Base-by-base conservation (phyloP, 1,140 invertebrate species). In the Zaprionus nigranus region DNA sequence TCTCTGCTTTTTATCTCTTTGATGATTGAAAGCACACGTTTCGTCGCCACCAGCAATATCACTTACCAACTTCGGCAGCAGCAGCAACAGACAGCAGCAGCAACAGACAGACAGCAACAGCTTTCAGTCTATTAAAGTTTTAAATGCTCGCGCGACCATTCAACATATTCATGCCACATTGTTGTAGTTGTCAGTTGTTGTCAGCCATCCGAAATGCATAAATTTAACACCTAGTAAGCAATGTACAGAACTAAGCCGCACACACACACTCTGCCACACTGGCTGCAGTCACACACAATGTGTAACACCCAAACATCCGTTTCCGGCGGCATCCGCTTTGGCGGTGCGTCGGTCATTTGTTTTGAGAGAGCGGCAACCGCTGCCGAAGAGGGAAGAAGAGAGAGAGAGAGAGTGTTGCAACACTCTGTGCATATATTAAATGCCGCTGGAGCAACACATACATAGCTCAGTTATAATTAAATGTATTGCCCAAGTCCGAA, bases 221-320 rank as follows among this genome's bases (percentile, higher is more conserved):
- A 90, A 88, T 88, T 88, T 88, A 88, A 90, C 85, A 88, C 85
- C 85, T 88, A 90, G 71, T 90, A 81, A 90, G 85, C 81, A 90
- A 84, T 81, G 81, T 75, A 90, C 66, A 76, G 22, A 88, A 81
- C 85, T 85, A 79, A 79, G 53, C 69, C 53, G 43, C 66, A 69
- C 59, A 65, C n/a, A n/a, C 64, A 51, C 36, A 28, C 36, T 61
- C 51, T 43, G 43, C 57, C 51, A 46, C 46, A 24, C 38, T 26
- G 51, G 6, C n/a, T 51, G 61, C 60, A 82, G 63, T 65, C 58
- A 71, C 68, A 73, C 65, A 85, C 85, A 90, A 82, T 88, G 85
- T 85, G 85, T 86, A 88, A 90, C 85, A 88, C 85, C 81, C 85
- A 88, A 85, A 88, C 85, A 85, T 88, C 85, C 85, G 85, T 75